Percentiles rank a stretch among this genome's conserved stretches.
These are phyloP conservation scores for Lobophora halterata DNA, from an alignment of 2,888 invertebrate genomes.

Conservation along the genomic window DNA sequence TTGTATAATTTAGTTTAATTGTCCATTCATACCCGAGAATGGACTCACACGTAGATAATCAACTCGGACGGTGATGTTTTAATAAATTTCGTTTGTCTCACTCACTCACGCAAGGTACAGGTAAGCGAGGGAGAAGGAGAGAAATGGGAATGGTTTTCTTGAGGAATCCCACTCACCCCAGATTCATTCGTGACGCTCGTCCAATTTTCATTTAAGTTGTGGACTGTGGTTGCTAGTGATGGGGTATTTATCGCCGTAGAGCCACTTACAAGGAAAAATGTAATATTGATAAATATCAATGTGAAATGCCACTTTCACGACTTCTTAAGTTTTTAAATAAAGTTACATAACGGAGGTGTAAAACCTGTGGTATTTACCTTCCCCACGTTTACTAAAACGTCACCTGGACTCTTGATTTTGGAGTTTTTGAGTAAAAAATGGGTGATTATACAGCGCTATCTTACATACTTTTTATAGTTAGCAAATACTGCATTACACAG, in stretches of 20 bases:
- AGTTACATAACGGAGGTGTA: too few relatives aligned
- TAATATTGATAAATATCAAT: too few relatives aligned
- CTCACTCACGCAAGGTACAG: constrained; percentile 33
- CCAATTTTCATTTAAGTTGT: constrained; percentile 58
- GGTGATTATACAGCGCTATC: too few relatives aligned
- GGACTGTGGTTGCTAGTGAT: constrained; percentile 44
- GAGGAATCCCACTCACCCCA: constrained; percentile 39
- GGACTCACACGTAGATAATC: constrained; percentile 73
- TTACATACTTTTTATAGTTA: too few relatives aligned
- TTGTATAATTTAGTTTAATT: constrained; percentile 62
- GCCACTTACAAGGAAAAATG: too few relatives aligned
- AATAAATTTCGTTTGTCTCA: constrained; percentile 53
- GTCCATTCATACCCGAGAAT: constrained; percentile 56
- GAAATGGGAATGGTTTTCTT: constrained; percentile 41
- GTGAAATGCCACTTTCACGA: too few relatives aligned
- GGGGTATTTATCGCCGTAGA: constrained; percentile 23
- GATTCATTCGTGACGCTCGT: constrained; percentile 62
- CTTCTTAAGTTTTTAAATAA: too few relatives aligned
- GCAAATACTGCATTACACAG: too few relatives aligned
- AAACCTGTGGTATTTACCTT: too few relatives aligned
- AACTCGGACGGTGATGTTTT: constrained; percentile 58
- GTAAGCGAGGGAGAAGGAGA: constrained; percentile 27
- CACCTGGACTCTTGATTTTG: too few relatives aligned
- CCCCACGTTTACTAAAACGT: too few relatives aligned
- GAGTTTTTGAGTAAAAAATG: too few relatives aligned